Evolutionary conservation across 2,888 invertebrate genomes (phyloP), one percentile per base, ranked within the genome.

Genomic region (Suillia variegata): DNA sequence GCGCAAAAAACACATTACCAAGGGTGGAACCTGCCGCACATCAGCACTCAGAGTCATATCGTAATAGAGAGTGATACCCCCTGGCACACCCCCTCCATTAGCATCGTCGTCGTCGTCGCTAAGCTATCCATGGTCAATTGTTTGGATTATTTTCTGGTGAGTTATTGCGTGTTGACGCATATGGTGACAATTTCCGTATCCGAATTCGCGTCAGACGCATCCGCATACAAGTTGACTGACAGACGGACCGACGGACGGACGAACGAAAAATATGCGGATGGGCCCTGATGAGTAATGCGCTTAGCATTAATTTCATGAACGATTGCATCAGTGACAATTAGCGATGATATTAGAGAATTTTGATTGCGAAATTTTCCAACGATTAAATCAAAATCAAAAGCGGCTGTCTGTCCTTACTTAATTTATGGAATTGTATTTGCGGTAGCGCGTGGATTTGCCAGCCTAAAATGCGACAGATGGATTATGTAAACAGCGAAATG

Each of bases 91-190:
- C 77, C 65, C 66, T 63, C 70, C 67, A 78, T 78, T 73, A 74
- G 69, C 48, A 59, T 58, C 56, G 26, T 52, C n/a, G 18, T 38
- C n/a, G n/a, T n/a, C n/a, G 45, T 58, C 57, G 31, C 60, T 56
- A 61, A 62, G 66, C 66, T 68, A 67, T 66, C 69, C 69, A 68
- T 71, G 79, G 79, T 75, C 79, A 80, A 81, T 81, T 79, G 79
- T 78, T 79, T 78, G 76, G 76, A 80, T 79, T 81, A 79, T 78
- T 78, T 78, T 75, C 77, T 80, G 79, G 80, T 81, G 78, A 81
- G 76, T 81, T 81, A 81, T 81, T 81, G 80, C 80, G 80, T 82
- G 80, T 81, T 82, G 80, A 80, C 80, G 81, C 81, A 81, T 81
- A 81, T 81, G 81, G 80, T 80, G 79, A 80, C 76, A 79, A 79